Conservation (phyloP, 2,888 invertebrate species). For the Tanytarsus gracilentus region DNA sequence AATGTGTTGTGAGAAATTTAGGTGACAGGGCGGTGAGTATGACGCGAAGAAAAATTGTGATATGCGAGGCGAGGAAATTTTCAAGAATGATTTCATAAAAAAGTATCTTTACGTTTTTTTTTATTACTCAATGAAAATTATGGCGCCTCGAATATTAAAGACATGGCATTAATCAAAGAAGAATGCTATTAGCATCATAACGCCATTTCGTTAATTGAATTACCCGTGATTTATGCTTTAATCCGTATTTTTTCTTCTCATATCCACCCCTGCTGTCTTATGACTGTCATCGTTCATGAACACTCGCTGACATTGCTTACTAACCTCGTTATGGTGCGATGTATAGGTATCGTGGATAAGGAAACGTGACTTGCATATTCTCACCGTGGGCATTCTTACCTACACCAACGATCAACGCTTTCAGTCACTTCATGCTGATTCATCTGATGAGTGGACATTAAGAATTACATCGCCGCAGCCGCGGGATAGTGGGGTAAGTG, state of each 20-base stretch:
- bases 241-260: neutral
- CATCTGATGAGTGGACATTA: conserved; percentile 63
- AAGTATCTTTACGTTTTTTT: too few relatives aligned
- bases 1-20: conserved; percentile 76
- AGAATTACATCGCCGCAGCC: conserved; percentile 61
- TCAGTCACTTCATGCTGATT: conserved; percentile 59
- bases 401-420: conserved; percentile 67
- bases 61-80: neutral
- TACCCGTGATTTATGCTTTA: neutral
- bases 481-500: conserved; percentile 50
- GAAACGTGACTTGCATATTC: conserved; percentile 69
- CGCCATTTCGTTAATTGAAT: neutral
- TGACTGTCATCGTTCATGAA: neutral
- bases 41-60: neutral
- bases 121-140: too few relatives aligned
- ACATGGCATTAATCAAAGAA: too few relatives aligned
- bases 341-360: conserved; percentile 84
- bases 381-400: conserved; percentile 62
- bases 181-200: too few relatives aligned
- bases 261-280: neutral
- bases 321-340: conserved; percentile 33
- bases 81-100: neutral
- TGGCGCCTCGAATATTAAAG: too few relatives aligned
- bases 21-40: conserved; percentile 78
- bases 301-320: neutral